Evolutionary conservation across 2,113 vertebrate species (phyloP).

Genomic region (Sinocyclocheilus anshuiensis): DNA sequence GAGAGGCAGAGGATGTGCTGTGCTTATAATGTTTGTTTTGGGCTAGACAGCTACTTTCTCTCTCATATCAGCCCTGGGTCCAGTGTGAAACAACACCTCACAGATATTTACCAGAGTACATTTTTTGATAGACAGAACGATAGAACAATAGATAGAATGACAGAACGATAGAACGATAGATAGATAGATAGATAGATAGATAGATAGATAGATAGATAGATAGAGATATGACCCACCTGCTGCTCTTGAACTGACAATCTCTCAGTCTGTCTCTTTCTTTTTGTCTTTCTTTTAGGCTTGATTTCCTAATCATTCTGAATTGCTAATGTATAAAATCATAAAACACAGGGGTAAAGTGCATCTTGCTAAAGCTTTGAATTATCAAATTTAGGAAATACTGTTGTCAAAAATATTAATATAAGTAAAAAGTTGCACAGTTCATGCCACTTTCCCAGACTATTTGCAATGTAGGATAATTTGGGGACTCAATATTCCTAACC

Average conservation of each 20-base stretch:
- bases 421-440: too few species aligned
- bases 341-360: background rate
- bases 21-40: constrained; percentile 57
- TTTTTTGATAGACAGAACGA: background rate
- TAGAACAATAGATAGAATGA: too few species aligned
- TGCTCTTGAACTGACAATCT: constrained; percentile 59
- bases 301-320: background rate
- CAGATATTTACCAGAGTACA: background rate
- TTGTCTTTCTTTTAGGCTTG: constrained; percentile 23
- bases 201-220: background rate
- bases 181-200: constrained; percentile 38
- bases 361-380: background rate
- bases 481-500: background rate
- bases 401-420: too few species aligned
- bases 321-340: too few species aligned
- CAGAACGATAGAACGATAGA: background rate
- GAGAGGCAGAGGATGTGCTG: constrained; percentile 50
- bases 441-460: too few species aligned
- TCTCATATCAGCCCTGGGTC: constrained; percentile 21
- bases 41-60: background rate
- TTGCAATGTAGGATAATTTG: background rate
- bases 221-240: constrained; percentile 11
- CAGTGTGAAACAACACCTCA: constrained; percentile 21
- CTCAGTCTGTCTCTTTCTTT: constrained; percentile 53
- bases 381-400: background rate